Base-by-base conservation (phyloP, 2,888 invertebrate species). In the Mesorhabditis belari region DNA sequence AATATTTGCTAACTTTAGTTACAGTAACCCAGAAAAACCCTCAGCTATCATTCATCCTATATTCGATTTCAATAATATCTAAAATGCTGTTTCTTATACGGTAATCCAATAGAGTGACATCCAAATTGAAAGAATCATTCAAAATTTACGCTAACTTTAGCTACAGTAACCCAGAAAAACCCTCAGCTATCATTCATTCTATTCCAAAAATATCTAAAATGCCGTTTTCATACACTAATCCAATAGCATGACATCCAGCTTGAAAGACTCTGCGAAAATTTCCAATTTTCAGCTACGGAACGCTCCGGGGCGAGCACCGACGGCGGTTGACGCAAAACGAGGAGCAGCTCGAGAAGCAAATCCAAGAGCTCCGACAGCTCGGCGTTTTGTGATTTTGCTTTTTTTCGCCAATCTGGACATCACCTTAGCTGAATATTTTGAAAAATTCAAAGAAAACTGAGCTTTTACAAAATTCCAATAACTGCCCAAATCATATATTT, bases 261-360 rank as follows among this genome's bases (percentile, higher is more conserved):
- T 17, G 9, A 35, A 35, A 12, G 6, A 6, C 35, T 35, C 35
- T 12, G 17, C 6, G 35, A 35, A 35, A 6, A 6, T 6, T 3
- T 27, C 29, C 49, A 19, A 24, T 4, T 54, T 63, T 24, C 60
- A 71, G 71, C 51, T 73, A 69, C 66, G 70, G 69, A 23, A 71
- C 73, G 23, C 60, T 73, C 35, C 67, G 62, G 26, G 63, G 73
- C 53, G 73, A 73, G 24, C 65, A 65, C 50, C 68, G 70, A 44
- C 69, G 69, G n/a, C 64, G 67, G 49, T 58, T 73, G 26, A 62
- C 63, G 61, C 68, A 68, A 56, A 73, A 73, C 58, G 70, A 73
- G 51, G 69, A 68, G 49, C 66, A 68, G 57, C 63, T 73, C 29
- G 70, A 73, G 49, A 60, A 69, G 58, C 73, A 73, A 61, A 62